phyloP scores from a whole-genome alignment of 2,888 invertebrate species.

The Apomyelois bistriatella region DNA sequence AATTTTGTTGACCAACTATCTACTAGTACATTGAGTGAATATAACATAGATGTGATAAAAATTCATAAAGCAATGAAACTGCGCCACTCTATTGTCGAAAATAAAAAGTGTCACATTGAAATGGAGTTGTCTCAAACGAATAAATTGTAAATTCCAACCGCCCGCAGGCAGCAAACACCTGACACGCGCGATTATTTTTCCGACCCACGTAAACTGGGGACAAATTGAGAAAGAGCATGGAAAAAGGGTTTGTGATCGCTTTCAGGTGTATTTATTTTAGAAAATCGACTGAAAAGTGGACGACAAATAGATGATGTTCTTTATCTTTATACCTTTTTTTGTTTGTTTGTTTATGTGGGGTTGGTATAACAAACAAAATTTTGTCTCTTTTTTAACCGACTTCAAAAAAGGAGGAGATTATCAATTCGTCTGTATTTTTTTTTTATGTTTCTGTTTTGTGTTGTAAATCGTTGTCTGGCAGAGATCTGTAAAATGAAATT shows the following conservation, averaged over 20 bases:
- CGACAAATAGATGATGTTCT: too few species aligned
- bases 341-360: too few species aligned
- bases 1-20: too few species aligned
- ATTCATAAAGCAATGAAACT: neutral
- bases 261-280: neutral
- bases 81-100: neutral
- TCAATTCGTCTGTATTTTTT: too few species aligned
- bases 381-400: too few species aligned
- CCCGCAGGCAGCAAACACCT: slow-evolving; percentile 1
- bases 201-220: neutral
- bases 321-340: too few species aligned
- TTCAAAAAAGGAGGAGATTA: too few species aligned
- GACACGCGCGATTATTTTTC: neutral
- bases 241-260: neutral
- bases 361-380: too few species aligned
- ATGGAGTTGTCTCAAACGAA: slow-evolving; percentile 2
- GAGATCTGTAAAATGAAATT: too few species aligned
- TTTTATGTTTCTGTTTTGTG: too few species aligned
- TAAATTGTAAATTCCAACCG: slow-evolving; percentile 7
- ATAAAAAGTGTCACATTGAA: neutral
- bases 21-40: too few species aligned
- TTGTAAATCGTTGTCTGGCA: too few species aligned
- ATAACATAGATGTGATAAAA: neutral
- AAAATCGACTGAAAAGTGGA: neutral
- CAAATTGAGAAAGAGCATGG: neutral